Base-by-base conservation (phyloP, 1,140 invertebrate species). In the Pseudomyrmex flavicornis region DNA sequence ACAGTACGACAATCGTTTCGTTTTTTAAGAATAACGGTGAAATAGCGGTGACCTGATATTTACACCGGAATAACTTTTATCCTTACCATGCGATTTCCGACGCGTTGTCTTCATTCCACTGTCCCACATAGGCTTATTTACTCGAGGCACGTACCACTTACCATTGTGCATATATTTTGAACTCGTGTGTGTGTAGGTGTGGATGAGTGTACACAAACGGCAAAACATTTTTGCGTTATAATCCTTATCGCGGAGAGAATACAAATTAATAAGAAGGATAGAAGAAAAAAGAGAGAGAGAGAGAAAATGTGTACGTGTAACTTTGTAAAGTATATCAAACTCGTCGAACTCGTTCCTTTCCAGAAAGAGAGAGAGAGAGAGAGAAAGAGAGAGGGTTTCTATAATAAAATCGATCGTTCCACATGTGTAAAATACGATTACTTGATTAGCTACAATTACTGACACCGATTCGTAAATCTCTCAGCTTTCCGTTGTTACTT, bases 31-130 rank as follows among this genome's bases (percentile, higher is more conserved):
- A 59, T 90, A 90, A 89, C 88, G 84, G 86, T 85, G 74, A 66
- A 80, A 68, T 77, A 86, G 80, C 86, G n/a, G 73, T 85, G 86
- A 85, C 79, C 86, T 89, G 79, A 89, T 89, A 89, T 88, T 83
- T 83, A 82, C 73, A 85, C 79, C 63, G 70, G 86, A 85, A 89
- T 88, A 90, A 90, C 82, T 90, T 84, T 90, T 90, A 90, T 73
- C 84, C 84, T 90, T 89, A 88, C 83, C 75, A 84, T 82, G 75
- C 85, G 56, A 87, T 89, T 35, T 72, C 70, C 77, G 50, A 75
- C 85, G 82, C 75, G 66, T 59, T 75, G 74, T 88, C 84, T 83
- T 58, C 75, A 88, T 73, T 85, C 86, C 63, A 84, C 75, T 89
- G 88, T 70, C 88, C 88, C 26, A 89, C 88, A 89, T 89, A 68